Evolutionary conservation across 2,888 invertebrate species (phyloP), one percentile per base, ranked within the genome.

Genomic region (Periphyllus acericola): DNA sequence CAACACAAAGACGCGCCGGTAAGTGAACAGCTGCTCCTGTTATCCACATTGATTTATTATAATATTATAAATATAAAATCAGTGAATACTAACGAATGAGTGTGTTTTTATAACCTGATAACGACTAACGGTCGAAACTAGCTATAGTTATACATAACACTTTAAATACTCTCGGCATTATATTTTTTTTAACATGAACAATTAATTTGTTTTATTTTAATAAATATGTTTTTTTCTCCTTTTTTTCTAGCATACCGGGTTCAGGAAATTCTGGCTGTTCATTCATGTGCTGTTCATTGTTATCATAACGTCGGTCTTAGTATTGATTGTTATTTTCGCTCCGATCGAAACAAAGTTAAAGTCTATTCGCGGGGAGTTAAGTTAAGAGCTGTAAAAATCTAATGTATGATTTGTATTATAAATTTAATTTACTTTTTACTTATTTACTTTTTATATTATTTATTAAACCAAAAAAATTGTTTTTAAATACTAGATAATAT

Each of bases 1-100:
- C 93, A 95, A 89, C 94, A 94, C 91, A 93, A 94, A 90, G 96
- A 96, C 91, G 95, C 96, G 72, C 95, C 96, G 90, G 96, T 96
- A 92, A 93, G 93, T 40, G 11, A 84, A 75, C 25, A 36, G n/a
- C 46, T 9, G 46, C 46, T 46, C 9, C 46, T 5, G n/a, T n/a
- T n/a, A n/a, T n/a, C n/a, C n/a, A n/a, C n/a, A n/a, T n/a, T n/a
- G n/a, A n/a, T n/a, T n/a, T n/a, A n/a, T n/a, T n/a, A n/a, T n/a
- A n/a, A n/a, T n/a, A n/a, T n/a, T n/a, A n/a, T n/a, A n/a, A n/a
- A n/a, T n/a, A n/a, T n/a, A n/a, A n/a, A n/a, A n/a, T n/a, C n/a
- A n/a, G n/a, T n/a, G n/a, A n/a, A n/a, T n/a, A n/a, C n/a, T n/a
- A n/a, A n/a, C n/a, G n/a, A n/a, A n/a, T n/a, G n/a, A n/a, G n/a